Evolutionary conservation across 2,888 invertebrate genomes (phyloP).

Genomic region (Ophonus ardosiacus): DNA sequence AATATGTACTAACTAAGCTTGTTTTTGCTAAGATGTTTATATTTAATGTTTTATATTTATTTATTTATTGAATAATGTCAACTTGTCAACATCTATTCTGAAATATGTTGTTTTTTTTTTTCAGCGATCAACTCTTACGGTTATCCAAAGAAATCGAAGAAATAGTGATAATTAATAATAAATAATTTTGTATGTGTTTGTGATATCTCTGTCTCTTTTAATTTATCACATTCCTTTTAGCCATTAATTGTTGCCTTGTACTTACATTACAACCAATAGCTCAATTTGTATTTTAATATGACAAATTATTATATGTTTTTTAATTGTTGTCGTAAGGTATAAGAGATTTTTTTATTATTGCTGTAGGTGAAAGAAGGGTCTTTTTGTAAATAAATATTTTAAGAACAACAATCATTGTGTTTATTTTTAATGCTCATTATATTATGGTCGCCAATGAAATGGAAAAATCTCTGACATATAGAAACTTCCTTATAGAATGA

Average conservation of each 20-base stretch:
- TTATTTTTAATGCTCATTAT: too few species aligned
- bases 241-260: not conserved
- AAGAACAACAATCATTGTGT: not conserved
- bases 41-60: too few species aligned
- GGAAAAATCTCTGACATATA: too few species aligned
- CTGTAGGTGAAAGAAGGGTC: not conserved
- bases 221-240: not conserved
- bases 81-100: too few species aligned
- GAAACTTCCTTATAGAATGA: too few species aligned
- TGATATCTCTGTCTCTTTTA: not conserved
- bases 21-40: too few species aligned
- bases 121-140: slow-evolving; percentile 82
- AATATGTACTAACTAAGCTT: too few species aligned
- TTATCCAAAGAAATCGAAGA: slow-evolving; percentile 77
- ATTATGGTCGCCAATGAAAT: too few species aligned
- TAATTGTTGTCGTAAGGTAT: not conserved
- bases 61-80: too few species aligned
- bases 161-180: slow-evolving; percentile 61
- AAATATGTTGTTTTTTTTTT: slow-evolving; percentile 66
- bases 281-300: not conserved
- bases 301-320: not conserved
- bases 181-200: not conserved
- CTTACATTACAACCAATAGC: not conserved
- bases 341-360: not conserved
- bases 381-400: not conserved